Evolutionary conservation across 2,113 vertebrate genomes (phyloP).

Genomic region (Zootoca vivipara): DNA sequence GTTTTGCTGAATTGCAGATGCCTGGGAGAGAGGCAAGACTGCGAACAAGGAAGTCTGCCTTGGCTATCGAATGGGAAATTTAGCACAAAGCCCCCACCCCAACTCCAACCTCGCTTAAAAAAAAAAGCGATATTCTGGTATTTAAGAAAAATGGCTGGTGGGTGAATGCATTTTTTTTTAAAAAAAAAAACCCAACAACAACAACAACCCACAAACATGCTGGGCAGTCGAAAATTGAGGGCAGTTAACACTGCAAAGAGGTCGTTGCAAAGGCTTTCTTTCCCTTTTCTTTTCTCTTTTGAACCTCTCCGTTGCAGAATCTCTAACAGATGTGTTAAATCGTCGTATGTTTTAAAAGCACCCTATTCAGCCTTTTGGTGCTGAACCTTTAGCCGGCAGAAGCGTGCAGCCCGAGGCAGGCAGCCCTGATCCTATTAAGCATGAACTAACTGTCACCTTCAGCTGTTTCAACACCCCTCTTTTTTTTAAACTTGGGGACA

Average conservation of each 20-base stretch:
- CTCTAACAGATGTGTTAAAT: conserved; percentile 97
- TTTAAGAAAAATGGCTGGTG: neutral
- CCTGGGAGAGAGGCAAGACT: neutral
- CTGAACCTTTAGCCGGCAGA: conserved; percentile 81
- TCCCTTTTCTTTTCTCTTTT: neutral
- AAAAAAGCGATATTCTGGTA: neutral
- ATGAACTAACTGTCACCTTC: conserved; percentile 99
- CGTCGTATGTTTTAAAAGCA: conserved; percentile 79
- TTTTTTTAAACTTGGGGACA: conserved; percentile 74
- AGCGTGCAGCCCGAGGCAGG: conserved; percentile 88
- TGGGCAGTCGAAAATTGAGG: neutral
- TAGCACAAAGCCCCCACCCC: too few relatives aligned
- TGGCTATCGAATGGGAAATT: neutral
- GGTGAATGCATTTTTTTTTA: too few relatives aligned
- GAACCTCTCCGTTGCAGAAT: conserved; percentile 55
- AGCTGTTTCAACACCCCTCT: conserved; percentile 85
- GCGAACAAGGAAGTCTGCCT: neutral
- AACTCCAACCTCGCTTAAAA: neutral
- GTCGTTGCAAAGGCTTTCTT: conserved; percentile 39
- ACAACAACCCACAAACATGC: neutral
- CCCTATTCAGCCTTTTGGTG: conserved; percentile 81
- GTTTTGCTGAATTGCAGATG: too few relatives aligned
- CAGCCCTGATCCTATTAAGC: conserved; percentile 96
- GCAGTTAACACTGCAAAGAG: neutral
- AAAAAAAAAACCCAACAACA: neutral